A percentile compares a stretch with the other conserved stretches of the same genome.
These are phyloP conservation scores for Tachysurus vachellii DNA, from an alignment of 2,113 vertebrate genomes.

Conservation along the genomic window DNA sequence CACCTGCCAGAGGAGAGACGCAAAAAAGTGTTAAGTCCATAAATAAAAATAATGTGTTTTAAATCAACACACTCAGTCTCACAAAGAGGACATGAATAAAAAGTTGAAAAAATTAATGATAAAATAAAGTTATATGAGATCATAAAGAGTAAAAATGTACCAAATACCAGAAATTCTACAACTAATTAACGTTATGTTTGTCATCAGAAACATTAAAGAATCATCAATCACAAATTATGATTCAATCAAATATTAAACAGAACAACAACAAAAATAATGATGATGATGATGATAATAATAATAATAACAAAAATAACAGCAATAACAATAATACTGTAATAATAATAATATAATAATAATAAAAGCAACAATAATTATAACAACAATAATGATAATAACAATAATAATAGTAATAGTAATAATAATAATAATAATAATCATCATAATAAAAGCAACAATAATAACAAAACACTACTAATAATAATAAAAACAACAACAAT, in stretches of 20 bases:
- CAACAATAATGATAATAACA: too few species aligned
- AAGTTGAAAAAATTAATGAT: neutral
- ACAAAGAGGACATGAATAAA: too few species aligned
- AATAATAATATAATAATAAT: too few species aligned
- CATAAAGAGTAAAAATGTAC: neutral
- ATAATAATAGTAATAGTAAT: too few species aligned
- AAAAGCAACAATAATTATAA: too few species aligned
- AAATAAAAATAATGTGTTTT: neutral
- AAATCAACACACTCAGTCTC: too few species aligned
- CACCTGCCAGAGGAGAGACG: conserved; percentile 69
- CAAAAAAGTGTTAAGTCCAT: conserved; percentile 41
- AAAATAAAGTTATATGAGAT: neutral
- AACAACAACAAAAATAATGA: neutral
- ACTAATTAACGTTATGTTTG: neutral
- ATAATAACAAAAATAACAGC: neutral
- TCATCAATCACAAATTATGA: neutral
- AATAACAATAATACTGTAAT: too few species aligned
- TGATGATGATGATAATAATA: neutral
- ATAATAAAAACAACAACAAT: neutral
- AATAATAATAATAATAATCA: neutral
- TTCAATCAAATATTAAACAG: neutral
- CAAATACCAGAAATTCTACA: neutral
- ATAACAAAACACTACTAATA: too few species aligned
- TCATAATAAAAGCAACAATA: too few species aligned
- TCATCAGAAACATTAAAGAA: neutral